Percentiles rank a stretch among this genome's conserved stretches.
phyloP scores from a whole-genome alignment of 1,140 invertebrate species.

The Hydropsyche tenuis region DNA sequence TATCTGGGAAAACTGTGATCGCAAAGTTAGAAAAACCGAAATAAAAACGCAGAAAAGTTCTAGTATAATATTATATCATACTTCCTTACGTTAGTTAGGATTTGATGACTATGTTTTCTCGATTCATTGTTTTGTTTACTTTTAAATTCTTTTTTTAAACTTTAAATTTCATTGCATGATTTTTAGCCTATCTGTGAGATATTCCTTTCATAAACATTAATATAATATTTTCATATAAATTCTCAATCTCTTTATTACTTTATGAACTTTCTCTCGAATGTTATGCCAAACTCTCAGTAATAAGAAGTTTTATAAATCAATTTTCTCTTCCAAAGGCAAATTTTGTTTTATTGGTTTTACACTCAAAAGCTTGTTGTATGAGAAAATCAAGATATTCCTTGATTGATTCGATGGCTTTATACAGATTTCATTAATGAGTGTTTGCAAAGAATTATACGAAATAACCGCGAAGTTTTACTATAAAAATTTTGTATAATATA shows the following conservation, averaged over 20 bases:
- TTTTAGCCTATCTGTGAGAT: background rate
- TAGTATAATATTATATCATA: too few relatives aligned
- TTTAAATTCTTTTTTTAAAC: background rate
- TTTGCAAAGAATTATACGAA: too few relatives aligned
- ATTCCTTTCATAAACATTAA: too few relatives aligned
- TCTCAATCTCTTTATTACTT: background rate
- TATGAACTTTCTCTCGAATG: background rate
- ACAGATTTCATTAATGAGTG: too few relatives aligned
- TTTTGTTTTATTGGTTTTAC: constrained; percentile 18
- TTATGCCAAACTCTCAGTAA: background rate
- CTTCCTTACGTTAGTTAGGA: too few relatives aligned
- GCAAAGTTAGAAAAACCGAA: background rate
- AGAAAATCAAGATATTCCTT: constrained; percentile 1
- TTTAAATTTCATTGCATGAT: background rate
- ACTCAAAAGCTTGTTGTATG: constrained; percentile 1
- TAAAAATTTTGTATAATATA: too few relatives aligned
- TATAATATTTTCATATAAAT: background rate
- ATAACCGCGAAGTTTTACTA: too few relatives aligned
- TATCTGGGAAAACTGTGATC: background rate
- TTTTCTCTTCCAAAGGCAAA: constrained; percentile 6
- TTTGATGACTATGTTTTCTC: background rate
- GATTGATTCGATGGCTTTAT: background rate
- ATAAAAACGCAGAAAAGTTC: too few relatives aligned
- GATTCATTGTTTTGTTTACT: background rate
- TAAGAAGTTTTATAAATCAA: constrained; percentile 18